Evolutionary conservation across 92 coral and sea anemone genomes (phyloP).

Genomic region (Epizoanthus rinbou): DNA sequence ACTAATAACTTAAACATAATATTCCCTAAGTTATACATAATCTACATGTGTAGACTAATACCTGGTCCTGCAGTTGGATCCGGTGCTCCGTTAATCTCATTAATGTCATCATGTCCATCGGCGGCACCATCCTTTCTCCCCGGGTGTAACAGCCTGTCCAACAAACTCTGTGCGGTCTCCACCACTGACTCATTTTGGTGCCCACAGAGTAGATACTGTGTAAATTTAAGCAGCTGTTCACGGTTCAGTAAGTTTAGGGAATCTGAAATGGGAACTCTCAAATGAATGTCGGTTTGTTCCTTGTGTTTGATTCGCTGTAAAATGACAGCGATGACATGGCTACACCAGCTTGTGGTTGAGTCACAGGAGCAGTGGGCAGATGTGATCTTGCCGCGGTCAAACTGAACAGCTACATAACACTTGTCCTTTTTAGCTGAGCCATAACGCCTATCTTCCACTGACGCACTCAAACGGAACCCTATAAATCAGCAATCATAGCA

Average conservation of each 20-base stretch:
- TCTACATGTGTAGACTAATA: not conserved
- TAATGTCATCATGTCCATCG: constrained; percentile 67
- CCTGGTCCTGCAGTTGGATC: constrained; percentile 99
- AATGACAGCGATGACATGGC: constrained; percentile 83
- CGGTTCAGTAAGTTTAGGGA: constrained; percentile 73
- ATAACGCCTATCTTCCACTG: constrained; percentile 55
- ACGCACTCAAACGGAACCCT: constrained; percentile 97
- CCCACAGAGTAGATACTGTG: constrained; percentile 84
- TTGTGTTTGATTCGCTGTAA: constrained; percentile 67
- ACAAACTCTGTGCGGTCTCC: constrained; percentile 85
- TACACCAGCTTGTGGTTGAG: constrained; percentile 76
- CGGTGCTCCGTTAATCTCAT: constrained; percentile 86
- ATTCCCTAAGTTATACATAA: no score
- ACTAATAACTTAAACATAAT: no score
- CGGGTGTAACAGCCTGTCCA: constrained; percentile 75
- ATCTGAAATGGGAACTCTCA: constrained; percentile 87
- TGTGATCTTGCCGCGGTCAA: constrained; percentile 96
- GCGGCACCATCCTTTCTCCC: constrained; percentile 12
- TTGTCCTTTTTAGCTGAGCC: constrained; percentile 27
- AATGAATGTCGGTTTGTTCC: constrained; percentile 37
- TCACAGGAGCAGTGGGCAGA: constrained; percentile 89
- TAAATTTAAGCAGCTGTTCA: constrained; percentile 87
- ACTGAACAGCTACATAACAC: constrained; percentile 74
- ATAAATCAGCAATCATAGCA: not conserved
- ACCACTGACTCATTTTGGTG: constrained; percentile 79